Percentiles rank a stretch among this genome's conserved stretches.
Conservation (phyloP, 1,140 invertebrate species). For the Zaprionus ghesquierei region DNA sequence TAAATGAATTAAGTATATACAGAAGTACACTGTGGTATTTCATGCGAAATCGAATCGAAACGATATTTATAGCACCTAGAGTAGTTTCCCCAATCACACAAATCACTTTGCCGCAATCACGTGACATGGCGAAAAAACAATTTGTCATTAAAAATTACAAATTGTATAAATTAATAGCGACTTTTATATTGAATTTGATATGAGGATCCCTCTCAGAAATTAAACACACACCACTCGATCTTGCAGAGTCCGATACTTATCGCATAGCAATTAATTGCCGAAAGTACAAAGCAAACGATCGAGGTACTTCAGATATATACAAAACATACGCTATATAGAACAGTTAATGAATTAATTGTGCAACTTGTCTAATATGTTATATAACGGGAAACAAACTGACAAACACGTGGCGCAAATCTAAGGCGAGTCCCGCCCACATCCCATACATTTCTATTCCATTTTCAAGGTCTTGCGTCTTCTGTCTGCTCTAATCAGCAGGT, state of each 20-base stretch:
- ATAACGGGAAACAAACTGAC: background rate
- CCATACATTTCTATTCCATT: background rate
- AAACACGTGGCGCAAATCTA: constrained; percentile 4
- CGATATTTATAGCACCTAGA: background rate
- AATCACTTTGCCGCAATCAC: constrained; percentile 15
- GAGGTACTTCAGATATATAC: background rate
- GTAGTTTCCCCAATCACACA: background rate
- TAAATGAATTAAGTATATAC: constrained; percentile 4
- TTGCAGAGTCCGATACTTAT: constrained; percentile 9
- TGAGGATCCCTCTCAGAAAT: constrained; percentile 3
- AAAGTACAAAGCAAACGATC: constrained; percentile 17
- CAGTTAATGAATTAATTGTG: constrained; percentile 30
- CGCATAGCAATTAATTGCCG: constrained; percentile 12
- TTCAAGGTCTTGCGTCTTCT: constrained; percentile 25
- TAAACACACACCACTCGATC: background rate
- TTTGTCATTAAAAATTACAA: constrained; percentile 21
- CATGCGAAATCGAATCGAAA: background rate
- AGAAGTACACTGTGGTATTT: background rate
- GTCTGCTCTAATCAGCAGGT: constrained; percentile 38
- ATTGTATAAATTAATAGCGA: constrained; percentile 23
- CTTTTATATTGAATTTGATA: constrained; percentile 1
- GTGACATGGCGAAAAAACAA: constrained; percentile 11
- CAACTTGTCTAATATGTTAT: constrained; percentile 17
- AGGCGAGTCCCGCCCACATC: constrained; percentile 28
- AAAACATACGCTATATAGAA: background rate